phyloP scores from a whole-genome alignment of 2,113 vertebrate species.

The Varanus salvator region DNA sequence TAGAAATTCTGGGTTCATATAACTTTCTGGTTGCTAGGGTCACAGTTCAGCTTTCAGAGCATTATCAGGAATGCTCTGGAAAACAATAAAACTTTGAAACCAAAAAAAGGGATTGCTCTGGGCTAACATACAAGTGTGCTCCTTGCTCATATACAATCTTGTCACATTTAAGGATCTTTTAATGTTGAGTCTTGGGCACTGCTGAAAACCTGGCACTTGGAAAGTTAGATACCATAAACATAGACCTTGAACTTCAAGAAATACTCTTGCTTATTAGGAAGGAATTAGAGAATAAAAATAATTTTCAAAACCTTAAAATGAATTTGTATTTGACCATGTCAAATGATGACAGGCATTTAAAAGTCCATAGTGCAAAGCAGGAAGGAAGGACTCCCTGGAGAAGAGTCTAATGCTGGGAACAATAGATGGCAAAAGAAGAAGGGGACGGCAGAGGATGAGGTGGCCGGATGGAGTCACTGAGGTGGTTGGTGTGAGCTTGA shows the following conservation, averaged over 20 bases:
- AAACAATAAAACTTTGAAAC: no score
- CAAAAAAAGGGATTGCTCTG: background rate
- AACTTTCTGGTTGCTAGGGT: background rate
- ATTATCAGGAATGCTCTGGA: background rate
- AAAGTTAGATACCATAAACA: background rate
- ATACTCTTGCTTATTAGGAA: no score
- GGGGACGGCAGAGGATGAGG: no score
- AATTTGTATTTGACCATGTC: background rate
- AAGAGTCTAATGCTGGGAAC: no score
- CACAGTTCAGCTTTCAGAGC: background rate
- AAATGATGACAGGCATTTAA: background rate
- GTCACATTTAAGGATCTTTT: no score
- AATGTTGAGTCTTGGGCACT: background rate
- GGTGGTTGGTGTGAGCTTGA: no score
- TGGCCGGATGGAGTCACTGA: no score
- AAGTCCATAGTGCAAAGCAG: background rate
- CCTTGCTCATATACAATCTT: background rate
- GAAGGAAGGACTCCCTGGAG: no score
- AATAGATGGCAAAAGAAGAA: no score
- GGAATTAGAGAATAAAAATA: no score
- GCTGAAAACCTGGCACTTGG: background rate
- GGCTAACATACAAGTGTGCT: background rate
- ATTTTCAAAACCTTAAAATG: background rate
- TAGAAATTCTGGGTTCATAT: background rate
- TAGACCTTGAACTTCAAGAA: background rate